Evolutionary conservation across 2,113 vertebrate genomes (phyloP).

Genomic region (zebrafish (Danio rerio)): GRCz12tu NC_133178.1:50791501-50792000

Average conservation of each 20-base stretch:
- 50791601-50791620: slow-evolving; percentile 78
- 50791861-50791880: slow-evolving; percentile 77
- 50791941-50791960: slow-evolving; percentile 72
- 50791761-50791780: slow-evolving; percentile 68
- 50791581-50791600: slow-evolving; percentile 80
- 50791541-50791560: slow-evolving; percentile 74
- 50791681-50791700: slow-evolving; percentile 67
- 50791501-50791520: slow-evolving; percentile 77
- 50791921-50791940: slow-evolving; percentile 62
- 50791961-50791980: slow-evolving; percentile 67
- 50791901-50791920: slow-evolving; percentile 72
- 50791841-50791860: slow-evolving; percentile 80
- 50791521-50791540: slow-evolving; percentile 75
- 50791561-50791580: slow-evolving; percentile 76
- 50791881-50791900: slow-evolving; percentile 77
- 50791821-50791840: slow-evolving; percentile 73
- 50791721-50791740: slow-evolving; percentile 69
- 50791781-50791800: slow-evolving; percentile 72
- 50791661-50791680: slow-evolving; percentile 78
- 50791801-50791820: slow-evolving; percentile 68
- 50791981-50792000: slow-evolving; percentile 77
- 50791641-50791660: slow-evolving; percentile 72
- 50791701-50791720: slow-evolving; percentile 78
- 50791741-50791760: slow-evolving; percentile 73
- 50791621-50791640: slow-evolving; percentile 69